Evolutionary conservation across 2,888 invertebrate genomes (phyloP), one percentile per base, ranked within the genome.

Genomic region (Drosophila engyochracea): DNA sequence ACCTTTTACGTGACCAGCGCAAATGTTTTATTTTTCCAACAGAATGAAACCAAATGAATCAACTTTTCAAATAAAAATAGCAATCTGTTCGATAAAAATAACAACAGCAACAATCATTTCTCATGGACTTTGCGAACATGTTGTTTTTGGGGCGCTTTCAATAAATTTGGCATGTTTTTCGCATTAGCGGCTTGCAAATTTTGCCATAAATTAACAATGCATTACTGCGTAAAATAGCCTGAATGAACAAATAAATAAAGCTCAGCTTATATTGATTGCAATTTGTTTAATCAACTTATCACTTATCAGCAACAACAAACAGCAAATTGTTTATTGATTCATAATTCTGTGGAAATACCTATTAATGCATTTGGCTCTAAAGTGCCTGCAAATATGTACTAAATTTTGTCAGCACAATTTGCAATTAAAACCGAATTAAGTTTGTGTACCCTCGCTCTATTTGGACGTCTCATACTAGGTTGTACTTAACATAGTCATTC

Each of bases 1-100:
- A 55, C 64, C 68, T 76, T 74, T 82, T 86, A 87, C 85, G 87
- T 86, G 85, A 87, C 85, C 87, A 71, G 73, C 80, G 68, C 55
- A 74, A 77, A 82, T 76, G 76, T 79, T 85, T 87, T 75, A 85
- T 83, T 86, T 77, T 52, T 58, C 79, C 76, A 71, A 69, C 4
- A 16, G 54, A 72, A 83, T 80, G 73, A 77, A 83, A 71, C 52
- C 75, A 73, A 86, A 86, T 87, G 83, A 81, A 82, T 87, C 79
- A 87, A 85, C 76, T 85, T 85, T 85, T 85, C 85, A 82, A 85
- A 85, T 85, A 85, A 85, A 84, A 87, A 74, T 70, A 64, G 67
- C 83, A 87, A 85, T 85, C 76, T 83, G 70, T 67, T 58, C 47
- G 22, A 52, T 65, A 30, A 22, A 41, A 61, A 41, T 41, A 62